Conservation (phyloP, 2,888 invertebrate genomes). For the Coronaproctus castanopsis region DNA sequence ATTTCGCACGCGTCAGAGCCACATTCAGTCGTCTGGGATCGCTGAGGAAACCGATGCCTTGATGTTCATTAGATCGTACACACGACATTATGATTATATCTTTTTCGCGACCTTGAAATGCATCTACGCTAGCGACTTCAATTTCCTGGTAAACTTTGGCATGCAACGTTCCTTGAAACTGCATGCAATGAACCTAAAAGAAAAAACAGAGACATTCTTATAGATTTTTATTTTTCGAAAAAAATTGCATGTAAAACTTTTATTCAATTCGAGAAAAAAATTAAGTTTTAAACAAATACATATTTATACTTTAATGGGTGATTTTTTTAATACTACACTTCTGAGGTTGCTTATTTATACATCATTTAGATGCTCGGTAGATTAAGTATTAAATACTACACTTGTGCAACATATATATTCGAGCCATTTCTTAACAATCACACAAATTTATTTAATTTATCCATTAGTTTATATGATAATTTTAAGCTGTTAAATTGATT, state of each 20-base stretch:
- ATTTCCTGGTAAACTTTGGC: constrained; percentile 94
- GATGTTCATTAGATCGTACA: constrained; percentile 94
- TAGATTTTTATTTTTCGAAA: not conserved
- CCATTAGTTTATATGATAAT: too few species aligned
- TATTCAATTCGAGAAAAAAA: not conserved
- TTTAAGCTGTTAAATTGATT: too few species aligned
- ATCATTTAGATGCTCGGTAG: too few species aligned
- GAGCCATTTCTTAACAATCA: too few species aligned
- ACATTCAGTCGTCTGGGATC: constrained; percentile 96
- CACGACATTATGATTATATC: constrained; percentile 99
- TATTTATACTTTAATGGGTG: too few species aligned
- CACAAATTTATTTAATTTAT: too few species aligned
- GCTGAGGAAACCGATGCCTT: constrained; percentile 95
- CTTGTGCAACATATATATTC: not conserved
- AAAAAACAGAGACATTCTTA: not conserved
- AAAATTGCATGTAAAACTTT: not conserved
- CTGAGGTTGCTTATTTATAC: too few species aligned
- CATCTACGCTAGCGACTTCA: constrained; percentile 98
- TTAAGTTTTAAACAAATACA: not conserved
- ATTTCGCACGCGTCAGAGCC: constrained; percentile 90
- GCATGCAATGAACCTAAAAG: constrained; percentile 74
- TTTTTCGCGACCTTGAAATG: constrained; percentile 96
- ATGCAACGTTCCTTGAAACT: constrained; percentile 90
- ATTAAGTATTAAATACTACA: not conserved
- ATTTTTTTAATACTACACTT: too few species aligned